These are phyloP conservation scores for Mechanitis mazaeus DNA, from an alignment of 2,888 invertebrate species.

Conservation along the genomic window DNA sequence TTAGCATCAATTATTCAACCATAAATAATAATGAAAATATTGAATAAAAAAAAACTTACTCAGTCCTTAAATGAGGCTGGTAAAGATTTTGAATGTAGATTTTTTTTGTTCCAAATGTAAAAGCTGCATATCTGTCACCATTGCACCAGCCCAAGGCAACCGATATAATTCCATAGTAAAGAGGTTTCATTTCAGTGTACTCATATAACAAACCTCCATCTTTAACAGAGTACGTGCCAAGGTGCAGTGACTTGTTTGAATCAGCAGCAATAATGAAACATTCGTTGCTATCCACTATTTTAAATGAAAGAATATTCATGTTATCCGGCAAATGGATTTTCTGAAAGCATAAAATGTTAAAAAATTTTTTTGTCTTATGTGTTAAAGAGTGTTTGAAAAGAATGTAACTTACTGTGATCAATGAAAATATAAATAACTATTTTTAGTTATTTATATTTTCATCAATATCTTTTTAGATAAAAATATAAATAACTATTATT, in stretches of 20 bases:
- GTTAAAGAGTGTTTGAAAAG: no score
- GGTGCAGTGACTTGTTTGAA: constrained; percentile 28
- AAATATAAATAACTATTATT: no score
- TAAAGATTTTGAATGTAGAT: constrained; percentile 58
- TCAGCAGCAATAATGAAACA: constrained; percentile 51
- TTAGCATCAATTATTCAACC: no score
- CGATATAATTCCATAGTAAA: constrained; percentile 42
- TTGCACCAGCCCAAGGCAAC: constrained; percentile 61
- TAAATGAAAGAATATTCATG: constrained; percentile 52
- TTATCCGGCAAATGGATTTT: constrained; percentile 45
- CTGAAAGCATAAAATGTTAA: constrained; percentile 42
- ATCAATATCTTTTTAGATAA: no score
- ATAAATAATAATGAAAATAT: neutral
- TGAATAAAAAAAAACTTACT: constrained; percentile 39
- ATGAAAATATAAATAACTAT: no score
- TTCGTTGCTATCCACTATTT: constrained; percentile 54
- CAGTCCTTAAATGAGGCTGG: constrained; percentile 46
- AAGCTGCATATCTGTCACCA: constrained; percentile 58
- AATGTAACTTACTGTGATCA: no score
- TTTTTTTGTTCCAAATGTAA: constrained; percentile 56
- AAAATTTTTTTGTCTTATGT: neutral
- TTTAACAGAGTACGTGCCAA: constrained; percentile 49
- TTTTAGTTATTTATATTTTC: no score
- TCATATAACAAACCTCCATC: constrained; percentile 47
- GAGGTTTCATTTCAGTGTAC: constrained; percentile 33